These are phyloP conservation scores for Takifugu flavidus DNA, from an alignment of 2,113 vertebrate genomes.

Conservation along the genomic window DNA sequence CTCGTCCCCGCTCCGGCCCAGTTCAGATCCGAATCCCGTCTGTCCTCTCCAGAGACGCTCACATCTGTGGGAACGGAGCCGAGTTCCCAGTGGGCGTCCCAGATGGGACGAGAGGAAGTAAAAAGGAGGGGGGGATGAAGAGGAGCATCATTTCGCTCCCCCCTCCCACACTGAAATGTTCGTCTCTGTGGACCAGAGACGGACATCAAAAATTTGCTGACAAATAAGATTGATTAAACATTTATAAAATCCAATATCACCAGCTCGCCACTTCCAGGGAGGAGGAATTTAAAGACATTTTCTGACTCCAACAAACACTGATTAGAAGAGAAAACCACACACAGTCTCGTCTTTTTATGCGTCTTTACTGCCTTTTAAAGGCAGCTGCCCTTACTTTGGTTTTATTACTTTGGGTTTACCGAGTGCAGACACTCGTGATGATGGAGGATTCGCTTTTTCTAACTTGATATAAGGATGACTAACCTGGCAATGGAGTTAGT, in stretches of 20 bases:
- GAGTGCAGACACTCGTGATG: too few relatives aligned
- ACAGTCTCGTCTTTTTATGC: too few relatives aligned
- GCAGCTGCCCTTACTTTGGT: too few relatives aligned
- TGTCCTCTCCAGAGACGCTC: constrained; percentile 4
- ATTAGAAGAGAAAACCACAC: too few relatives aligned
- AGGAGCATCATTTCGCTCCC: not conserved
- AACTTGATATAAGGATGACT: too few relatives aligned
- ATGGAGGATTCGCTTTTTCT: too few relatives aligned
- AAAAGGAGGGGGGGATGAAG: not conserved
- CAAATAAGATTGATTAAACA: constrained; percentile 23
- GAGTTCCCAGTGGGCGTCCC: constrained; percentile 9
- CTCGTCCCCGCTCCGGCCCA: not conserved
- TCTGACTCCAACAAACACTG: not conserved
- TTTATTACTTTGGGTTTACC: too few relatives aligned
- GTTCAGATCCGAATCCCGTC: not conserved
- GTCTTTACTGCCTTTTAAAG: too few relatives aligned
- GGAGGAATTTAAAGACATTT: not conserved
- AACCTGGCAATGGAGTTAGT: too few relatives aligned
- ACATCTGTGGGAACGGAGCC: constrained; percentile 19
- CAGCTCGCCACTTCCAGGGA: constrained; percentile 7
- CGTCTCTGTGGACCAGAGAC: constrained; percentile 10
- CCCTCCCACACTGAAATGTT: not conserved
- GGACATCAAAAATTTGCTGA: constrained; percentile 22
- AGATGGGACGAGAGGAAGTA: not conserved
- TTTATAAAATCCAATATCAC: constrained; percentile 13